Evolutionary conservation across 2,113 vertebrate genomes (phyloP).

Genomic region (Nothocercus nigrocapillus): DNA sequence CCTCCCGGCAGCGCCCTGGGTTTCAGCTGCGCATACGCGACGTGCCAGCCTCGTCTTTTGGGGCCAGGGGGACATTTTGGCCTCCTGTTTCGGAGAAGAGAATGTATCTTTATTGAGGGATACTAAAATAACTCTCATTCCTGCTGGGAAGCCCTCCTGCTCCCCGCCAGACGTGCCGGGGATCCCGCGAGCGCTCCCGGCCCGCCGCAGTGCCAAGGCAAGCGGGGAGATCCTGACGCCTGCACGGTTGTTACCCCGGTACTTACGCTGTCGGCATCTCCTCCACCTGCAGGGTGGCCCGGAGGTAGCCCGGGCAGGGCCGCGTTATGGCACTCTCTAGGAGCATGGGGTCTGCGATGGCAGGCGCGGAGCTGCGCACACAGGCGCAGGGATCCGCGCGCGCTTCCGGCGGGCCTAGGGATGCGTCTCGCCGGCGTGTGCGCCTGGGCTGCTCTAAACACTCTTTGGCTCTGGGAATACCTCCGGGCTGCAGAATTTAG

Average conservation of each 20-base stretch:
- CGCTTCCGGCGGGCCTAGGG: no score
- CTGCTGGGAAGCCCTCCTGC: neutral
- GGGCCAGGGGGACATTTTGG: neutral
- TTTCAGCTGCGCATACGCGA: fast-evolving
- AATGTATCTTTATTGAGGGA: neutral
- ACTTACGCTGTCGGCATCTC: neutral
- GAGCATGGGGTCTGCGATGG: neutral
- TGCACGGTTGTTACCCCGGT: no score
- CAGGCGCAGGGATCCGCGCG: no score
- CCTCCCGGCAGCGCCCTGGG: neutral
- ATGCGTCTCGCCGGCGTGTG: no score
- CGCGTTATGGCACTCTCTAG: fast-evolving
- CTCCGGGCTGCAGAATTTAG: no score
- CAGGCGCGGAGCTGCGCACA: fast-evolving
- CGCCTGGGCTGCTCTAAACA: no score
- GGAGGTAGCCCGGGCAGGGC: fast-evolving
- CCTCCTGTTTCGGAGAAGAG: neutral
- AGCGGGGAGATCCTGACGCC: neutral
- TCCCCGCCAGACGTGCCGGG: neutral
- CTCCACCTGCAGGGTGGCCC: neutral
- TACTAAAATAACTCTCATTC: neutral
- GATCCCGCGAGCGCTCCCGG: neutral
- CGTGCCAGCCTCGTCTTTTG: neutral
- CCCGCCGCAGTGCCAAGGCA: neutral
- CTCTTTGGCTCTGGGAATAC: no score